These are phyloP conservation scores for Meriones unguiculatus DNA, from an alignment of 2,113 vertebrate species.

Conservation along the genomic window DNA sequence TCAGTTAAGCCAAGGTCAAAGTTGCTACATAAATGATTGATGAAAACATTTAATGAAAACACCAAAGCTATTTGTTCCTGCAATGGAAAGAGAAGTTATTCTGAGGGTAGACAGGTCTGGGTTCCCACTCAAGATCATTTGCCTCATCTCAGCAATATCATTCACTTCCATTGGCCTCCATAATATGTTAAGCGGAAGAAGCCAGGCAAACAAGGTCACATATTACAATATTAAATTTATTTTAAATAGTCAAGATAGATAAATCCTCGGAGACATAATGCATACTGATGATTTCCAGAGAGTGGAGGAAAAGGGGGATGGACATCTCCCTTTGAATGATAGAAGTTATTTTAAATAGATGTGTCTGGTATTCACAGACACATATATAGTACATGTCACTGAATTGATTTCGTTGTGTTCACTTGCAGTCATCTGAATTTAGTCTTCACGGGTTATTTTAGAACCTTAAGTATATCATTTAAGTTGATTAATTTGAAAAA, in stretches of 20 bases:
- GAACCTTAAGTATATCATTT: not conserved
- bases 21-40: not conserved
- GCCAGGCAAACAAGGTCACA: not conserved
- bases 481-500: not conserved
- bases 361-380: not conserved
- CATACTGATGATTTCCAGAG: not conserved
- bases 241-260: not conserved
- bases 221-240: not conserved
- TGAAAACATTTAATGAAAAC: not conserved
- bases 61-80: not conserved
- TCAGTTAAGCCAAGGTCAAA: constrained; percentile 25
- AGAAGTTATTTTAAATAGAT: not conserved
- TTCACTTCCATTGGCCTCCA: not conserved
- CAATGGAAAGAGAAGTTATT: not conserved
- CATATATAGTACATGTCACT: not conserved
- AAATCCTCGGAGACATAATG: not conserved
- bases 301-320: not conserved
- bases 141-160: not conserved
- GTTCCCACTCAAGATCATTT: not conserved
- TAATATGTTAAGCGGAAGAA: not conserved
- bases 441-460: not conserved
- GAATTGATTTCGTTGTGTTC: not conserved
- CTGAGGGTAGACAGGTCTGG: not conserved
- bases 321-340: not conserved
- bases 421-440: not conserved